Evolutionary conservation across 2,113 vertebrate genomes (phyloP).

Genomic region (Oncorhynchus nerka): DNA sequence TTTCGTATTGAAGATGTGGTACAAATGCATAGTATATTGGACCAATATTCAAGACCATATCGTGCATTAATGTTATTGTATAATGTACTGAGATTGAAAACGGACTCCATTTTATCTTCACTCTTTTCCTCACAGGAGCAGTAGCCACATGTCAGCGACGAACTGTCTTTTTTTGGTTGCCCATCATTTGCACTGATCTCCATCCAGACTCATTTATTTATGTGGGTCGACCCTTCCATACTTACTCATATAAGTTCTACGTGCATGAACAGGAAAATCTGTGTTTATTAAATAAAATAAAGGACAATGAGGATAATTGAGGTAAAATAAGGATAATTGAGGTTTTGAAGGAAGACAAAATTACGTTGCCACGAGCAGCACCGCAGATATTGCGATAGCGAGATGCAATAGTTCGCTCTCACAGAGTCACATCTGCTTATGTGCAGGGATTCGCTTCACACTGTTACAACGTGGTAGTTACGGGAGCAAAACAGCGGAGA

Average conservation of each 20-base stretch:
- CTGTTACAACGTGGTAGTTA: too few relatives aligned
- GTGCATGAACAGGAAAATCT: conserved; percentile 55
- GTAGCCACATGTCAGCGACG: conserved; percentile 43
- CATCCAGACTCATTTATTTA: conserved; percentile 32
- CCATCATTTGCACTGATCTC: conserved; percentile 53
- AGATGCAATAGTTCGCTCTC: not conserved
- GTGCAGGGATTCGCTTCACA: too few relatives aligned
- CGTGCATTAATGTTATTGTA: not conserved
- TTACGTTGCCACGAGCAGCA: too few relatives aligned
- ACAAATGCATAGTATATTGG: not conserved
- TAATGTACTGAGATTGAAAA: not conserved
- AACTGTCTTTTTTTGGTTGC: conserved; percentile 42
- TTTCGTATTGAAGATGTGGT: too few relatives aligned
- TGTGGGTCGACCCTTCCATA: conserved; percentile 31
- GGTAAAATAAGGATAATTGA: conserved; percentile 10
- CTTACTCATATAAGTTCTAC: conserved; percentile 36
- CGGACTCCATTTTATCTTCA: not conserved
- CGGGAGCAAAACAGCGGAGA: too few relatives aligned
- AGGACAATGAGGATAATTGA: conserved; percentile 10
- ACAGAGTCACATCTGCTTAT: too few relatives aligned
- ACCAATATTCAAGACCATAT: not conserved
- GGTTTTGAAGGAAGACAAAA: not conserved
- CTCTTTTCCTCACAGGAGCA: conserved; percentile 58
- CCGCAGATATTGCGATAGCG: too few relatives aligned
- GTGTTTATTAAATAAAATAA: conserved; percentile 71